Evolutionary conservation across 2,797 vertebrate species (phyloP), one percentile per base, ranked within the genome.

Genomic region (Sternarchorhynchus goeldii): DNA sequence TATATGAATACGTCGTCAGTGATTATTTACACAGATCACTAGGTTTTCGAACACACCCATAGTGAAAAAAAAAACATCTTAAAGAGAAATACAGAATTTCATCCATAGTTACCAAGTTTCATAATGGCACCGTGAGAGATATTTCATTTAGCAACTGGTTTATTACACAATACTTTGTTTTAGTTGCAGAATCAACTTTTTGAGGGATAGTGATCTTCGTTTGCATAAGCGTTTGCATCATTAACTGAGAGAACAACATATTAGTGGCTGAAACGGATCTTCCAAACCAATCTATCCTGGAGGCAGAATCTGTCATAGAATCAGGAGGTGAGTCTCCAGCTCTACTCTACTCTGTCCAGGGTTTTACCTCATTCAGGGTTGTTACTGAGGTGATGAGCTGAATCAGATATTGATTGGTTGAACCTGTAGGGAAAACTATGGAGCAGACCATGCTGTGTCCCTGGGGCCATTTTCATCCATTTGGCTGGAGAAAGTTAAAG

Each of bases 201-300:
- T 66, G 36, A 21, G 64, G 12, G 64, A 66, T 66, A 66, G 41
- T 45, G n/a, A 41, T 66, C 36, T 65, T 20, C 18, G 63, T n/a
- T 41, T 8, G 64, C 64, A 14, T 66, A 66, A 66, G 41, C 36
- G n/a, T n/a, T n/a, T n/a, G n/a, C n/a, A n/a, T 65, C 39, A 21
- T 66, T 41, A 21, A 45, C 8, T 20, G n/a, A 66, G 64, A 20
- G 64, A 20, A 41, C 12, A 66, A 21, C 39, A 36, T 41, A 41
- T 7, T 20, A 66, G 64, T 12, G n/a, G 36, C 36, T 41, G 39
- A 20, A 64, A 14, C 10, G 25, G n/a, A 12, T 4, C 10, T 5
- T 2, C 20, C 36, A 5, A 17, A 64, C 6, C 45, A 12, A 12
- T 50, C 10, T 12, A 14, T 50, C 10, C 45, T 14, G 10, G 10